Base-by-base conservation (phyloP, 2,888 invertebrate genomes). In the Pedicia rivosa region DNA sequence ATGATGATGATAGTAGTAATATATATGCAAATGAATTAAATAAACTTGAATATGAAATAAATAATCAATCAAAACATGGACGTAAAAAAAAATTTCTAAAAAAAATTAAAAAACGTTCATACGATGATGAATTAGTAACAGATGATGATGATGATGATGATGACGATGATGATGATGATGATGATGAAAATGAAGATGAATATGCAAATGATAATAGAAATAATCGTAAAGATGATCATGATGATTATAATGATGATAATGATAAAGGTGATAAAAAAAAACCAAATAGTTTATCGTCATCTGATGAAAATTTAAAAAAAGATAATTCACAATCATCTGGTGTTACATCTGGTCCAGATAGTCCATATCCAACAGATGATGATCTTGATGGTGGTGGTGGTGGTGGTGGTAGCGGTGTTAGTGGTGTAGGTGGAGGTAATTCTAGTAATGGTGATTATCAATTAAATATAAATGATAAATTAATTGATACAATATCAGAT, bases 321-420 rank as follows among this genome's bases (percentile, higher is more conserved):
- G 13, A 24, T 8, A 31, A 40, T 15, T 72, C 69, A 25, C 71
- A 70, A 35, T 82, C 83, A 8, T 86, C 86, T 0, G 86, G 87
- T 2, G 84, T 81, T 50, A 88, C 88, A 10, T 86, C 86, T 7
- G 88, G 88, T 1, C 88, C 88, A 0, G 87, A 88, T 48, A 83
- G 82, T 54, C 86, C 86, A 9, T 61, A 57, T 3, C 75, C 76
- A 5, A 81, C 80, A 49, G 76, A 76, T 40, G 78, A 78, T 44
- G 79, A 80, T 47, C 62, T 68, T 32, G 78, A 79, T 8, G 10
- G 10, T 20, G 19, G 12, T 20, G 31, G 19, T 3, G 13, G 12
- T 6, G 6, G 7, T 20, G 13, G 4, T 22, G 32, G 14, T 31
- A n/a, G 14, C 19, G 31, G 14, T 31, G 5, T 9, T 31, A n/a